phyloP scores from a whole-genome alignment of 2,113 vertebrate species.

The Malurus elegans region DNA sequence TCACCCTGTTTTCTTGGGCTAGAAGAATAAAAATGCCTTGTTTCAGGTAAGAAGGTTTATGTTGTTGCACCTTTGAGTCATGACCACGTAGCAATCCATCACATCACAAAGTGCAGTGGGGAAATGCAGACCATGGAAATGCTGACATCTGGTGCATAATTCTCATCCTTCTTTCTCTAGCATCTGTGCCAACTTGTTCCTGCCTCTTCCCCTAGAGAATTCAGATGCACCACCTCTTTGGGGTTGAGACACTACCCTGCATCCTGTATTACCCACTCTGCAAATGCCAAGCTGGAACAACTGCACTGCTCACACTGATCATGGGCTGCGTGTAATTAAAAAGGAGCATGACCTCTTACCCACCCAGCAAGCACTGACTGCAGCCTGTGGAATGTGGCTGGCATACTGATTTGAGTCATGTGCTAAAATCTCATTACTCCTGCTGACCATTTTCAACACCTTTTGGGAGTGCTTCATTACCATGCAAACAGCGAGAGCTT shows the following conservation, averaged over 20 bases:
- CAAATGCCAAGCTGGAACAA: background rate
- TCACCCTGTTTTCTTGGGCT: background rate
- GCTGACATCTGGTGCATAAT: background rate
- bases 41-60: background rate
- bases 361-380: background rate
- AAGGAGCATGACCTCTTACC: background rate
- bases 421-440: slow-evolving; percentile 2
- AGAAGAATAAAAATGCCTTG: background rate
- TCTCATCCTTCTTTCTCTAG: background rate
- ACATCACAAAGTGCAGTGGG: background rate
- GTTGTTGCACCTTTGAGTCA: background rate
- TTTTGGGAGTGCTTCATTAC: background rate
- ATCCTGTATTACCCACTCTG: background rate
- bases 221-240: background rate
- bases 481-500: background rate
- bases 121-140: fast-evolving
- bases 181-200: fast-evolving
- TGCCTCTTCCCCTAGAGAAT: background rate
- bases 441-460: background rate
- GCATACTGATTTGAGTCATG: background rate
- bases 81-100: fast-evolving
- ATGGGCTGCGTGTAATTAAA: background rate
- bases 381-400: background rate
- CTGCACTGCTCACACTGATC: fast-evolving
- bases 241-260: background rate